Evolutionary conservation across 2,888 invertebrate genomes (phyloP), one percentile per base, ranked within the genome.

Genomic region (Torymus auratus): DNA sequence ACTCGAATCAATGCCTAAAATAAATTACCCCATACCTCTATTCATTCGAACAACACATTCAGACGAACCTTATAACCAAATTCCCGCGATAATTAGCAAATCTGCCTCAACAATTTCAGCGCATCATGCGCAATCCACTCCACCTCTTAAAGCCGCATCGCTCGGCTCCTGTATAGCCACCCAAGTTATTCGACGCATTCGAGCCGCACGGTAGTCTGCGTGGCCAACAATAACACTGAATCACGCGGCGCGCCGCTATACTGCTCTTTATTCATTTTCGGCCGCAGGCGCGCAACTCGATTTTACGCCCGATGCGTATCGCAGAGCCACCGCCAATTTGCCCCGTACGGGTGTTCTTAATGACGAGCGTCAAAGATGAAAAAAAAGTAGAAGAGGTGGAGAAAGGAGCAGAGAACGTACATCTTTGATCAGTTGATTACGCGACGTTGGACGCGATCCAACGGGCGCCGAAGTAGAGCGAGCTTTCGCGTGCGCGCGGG

Each of bases 361-460:
- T 41, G 41, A 41, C 41, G 41, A 41, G 41, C 41, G 41, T 5
- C 7, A 10, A 5, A 41, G 7, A 41, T 7, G 41, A 5, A 41
- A 41, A 5, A 7, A 41, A 41, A 41, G 7, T 7, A 41, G 20
- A 41, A 41, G 7, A 41, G 3, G 28, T 0, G 7, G 7, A 41
- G 41, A 41, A 10, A 10, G 7, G 5, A 10, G 41, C 58, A 65
- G 71, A 75, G 41, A 41, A 10, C 65, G 78, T 81, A 82, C 82
- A 84, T 83, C 82, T 84, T 83, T 83, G 83, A 84, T 84, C 83
- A 83, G 84, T 84, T 84, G 83, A 84, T 84, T 84, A 82, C 82
- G 82, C 70, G 75, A 80, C 68, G 71, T 81, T 84, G 84, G 84
- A 83, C 64, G 62, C 62, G 78, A 82, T 83, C 82, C 85, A 84